Evolutionary conservation across 1,140 invertebrate genomes (phyloP).

Genomic region (Holotrichia oblita): DNA sequence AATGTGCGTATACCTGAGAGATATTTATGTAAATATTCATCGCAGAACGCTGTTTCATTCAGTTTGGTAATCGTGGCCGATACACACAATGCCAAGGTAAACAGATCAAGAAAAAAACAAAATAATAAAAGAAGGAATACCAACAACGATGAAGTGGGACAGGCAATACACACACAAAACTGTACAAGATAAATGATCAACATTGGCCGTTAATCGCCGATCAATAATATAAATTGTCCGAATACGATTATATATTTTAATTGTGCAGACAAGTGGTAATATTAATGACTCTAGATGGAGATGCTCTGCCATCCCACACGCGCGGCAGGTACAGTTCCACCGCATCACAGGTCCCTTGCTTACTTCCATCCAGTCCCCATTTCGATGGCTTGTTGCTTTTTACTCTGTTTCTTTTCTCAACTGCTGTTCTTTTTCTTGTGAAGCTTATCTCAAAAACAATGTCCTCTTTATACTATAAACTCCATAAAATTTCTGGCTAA

Average conservation of each 20-base stretch:
- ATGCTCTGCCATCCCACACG: slow-evolving; percentile 54
- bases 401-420: background rate
- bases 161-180: slow-evolving; percentile 41
- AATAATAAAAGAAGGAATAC: slow-evolving; percentile 9
- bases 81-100: background rate
- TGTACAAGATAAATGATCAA: slow-evolving; percentile 56
- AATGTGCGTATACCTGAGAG: background rate
- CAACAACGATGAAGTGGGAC: background rate
- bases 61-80: slow-evolving; percentile 42
- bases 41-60: slow-evolving; percentile 45
- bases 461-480: too few relatives aligned
- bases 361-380: slow-evolving; percentile 7
- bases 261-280: slow-evolving; percentile 61
- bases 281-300: slow-evolving; percentile 58
- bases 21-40: slow-evolving; percentile 42
- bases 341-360: background rate
- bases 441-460: too few relatives aligned
- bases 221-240: slow-evolving; percentile 61
- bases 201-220: slow-evolving; percentile 56
- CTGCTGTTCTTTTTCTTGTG: background rate
- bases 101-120: background rate
- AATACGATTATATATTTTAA: slow-evolving; percentile 62
- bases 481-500: too few relatives aligned
- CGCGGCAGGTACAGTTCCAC: slow-evolving; percentile 52
- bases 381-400: background rate